These are phyloP conservation scores for Gymnarchus niloticus DNA, from an alignment of 2,113 vertebrate genomes.

Conservation along the genomic window DNA sequence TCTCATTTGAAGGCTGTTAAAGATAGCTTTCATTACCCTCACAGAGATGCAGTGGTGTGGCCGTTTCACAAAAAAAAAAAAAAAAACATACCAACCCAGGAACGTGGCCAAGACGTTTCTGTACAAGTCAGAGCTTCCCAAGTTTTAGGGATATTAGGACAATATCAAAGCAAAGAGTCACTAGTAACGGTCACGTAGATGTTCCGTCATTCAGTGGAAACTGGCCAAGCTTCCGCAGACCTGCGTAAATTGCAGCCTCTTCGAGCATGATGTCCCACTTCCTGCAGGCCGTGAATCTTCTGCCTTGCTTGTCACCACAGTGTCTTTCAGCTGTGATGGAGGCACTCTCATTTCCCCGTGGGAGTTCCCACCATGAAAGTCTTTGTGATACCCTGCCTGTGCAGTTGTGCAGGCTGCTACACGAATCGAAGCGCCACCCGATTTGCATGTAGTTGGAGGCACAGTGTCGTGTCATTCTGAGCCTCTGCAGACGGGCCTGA, in stretches of 20 bases:
- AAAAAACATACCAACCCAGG: background rate
- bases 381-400: too few species aligned
- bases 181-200: background rate
- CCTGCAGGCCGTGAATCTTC: background rate
- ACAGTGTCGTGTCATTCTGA: background rate
- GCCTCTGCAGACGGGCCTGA: background rate
- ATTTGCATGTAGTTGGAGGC: background rate
- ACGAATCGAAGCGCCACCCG: background rate
- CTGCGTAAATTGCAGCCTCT: background rate
- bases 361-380: too few species aligned
- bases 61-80: background rate
- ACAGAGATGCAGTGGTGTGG: background rate
- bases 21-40: constrained; percentile 1
- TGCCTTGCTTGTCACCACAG: background rate
- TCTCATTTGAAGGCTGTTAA: constrained; percentile 10
- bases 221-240: background rate
- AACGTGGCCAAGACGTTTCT: background rate
- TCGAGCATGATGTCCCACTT: background rate
- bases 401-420: too few species aligned
- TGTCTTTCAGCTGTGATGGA: background rate
- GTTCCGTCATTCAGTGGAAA: background rate
- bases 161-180: background rate
- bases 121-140: too few species aligned
- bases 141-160: too few species aligned
- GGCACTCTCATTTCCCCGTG: background rate